phyloP scores from a whole-genome alignment of 2,113 vertebrate genomes.

The Taxidea taxus region DNA sequence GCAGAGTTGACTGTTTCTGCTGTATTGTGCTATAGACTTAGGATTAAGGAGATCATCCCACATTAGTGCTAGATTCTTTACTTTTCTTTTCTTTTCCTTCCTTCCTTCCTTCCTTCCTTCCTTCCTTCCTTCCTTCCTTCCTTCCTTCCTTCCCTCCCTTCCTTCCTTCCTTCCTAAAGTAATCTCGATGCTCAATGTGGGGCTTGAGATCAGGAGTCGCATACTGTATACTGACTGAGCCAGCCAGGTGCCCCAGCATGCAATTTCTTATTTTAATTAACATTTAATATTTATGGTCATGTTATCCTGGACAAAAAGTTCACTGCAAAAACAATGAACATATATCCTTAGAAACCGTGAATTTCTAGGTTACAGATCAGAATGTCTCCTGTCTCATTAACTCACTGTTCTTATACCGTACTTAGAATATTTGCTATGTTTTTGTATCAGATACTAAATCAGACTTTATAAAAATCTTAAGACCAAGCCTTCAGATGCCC shows the following conservation, averaged over 20 bases:
- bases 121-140: neutral
- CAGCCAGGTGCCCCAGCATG: neutral
- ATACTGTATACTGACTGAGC: neutral
- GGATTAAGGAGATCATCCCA: neutral
- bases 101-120: no score
- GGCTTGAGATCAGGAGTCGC: neutral
- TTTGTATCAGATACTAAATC: neutral
- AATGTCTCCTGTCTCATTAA: neutral
- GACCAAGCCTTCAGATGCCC: neutral
- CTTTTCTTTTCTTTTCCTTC: neutral
- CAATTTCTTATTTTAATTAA: slow-evolving; percentile 12
- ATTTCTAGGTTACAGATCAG: neutral
- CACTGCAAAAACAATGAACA: neutral
- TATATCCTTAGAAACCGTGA: neutral
- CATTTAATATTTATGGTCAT: neutral
- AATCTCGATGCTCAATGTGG: fast-evolving
- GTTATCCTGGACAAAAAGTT: slow-evolving; percentile 15
- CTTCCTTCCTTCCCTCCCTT: no score
- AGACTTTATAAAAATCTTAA: slow-evolving; percentile 1
- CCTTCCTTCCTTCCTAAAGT: neutral
- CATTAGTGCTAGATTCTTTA: neutral
- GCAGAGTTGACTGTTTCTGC: neutral
- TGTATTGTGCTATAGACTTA: neutral
- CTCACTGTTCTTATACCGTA: neutral
- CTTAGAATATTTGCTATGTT: neutral